phyloP scores from a whole-genome alignment of 2,888 invertebrate genomes.

The Andricus curvator region DNA sequence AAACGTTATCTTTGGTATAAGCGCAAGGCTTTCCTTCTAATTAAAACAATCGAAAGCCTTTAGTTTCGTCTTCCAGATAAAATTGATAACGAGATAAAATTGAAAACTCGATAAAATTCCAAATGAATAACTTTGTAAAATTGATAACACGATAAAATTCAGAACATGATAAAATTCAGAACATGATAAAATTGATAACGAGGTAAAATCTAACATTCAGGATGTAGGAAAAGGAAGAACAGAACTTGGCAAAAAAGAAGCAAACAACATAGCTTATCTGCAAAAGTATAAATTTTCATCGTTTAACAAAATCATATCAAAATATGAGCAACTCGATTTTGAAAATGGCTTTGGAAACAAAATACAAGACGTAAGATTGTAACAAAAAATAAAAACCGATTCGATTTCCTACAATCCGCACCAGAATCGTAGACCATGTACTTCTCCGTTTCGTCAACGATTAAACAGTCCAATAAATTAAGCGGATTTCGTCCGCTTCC shows the following conservation, averaged over 20 bases:
- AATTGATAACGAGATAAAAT: constrained; percentile 30
- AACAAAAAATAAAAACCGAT: constrained; percentile 71
- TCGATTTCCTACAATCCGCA: constrained; percentile 71
- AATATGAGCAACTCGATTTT: constrained; percentile 67
- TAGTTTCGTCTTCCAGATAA: background rate
- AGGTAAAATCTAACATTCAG: constrained; percentile 26
- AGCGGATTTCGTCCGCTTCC: constrained; percentile 52
- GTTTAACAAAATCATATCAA: constrained; percentile 75
- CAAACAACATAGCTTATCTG: constrained; percentile 22
- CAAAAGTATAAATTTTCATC: constrained; percentile 37
- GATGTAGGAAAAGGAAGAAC: constrained; percentile 13
- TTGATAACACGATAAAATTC: constrained; percentile 22
- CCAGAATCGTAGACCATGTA: constrained; percentile 74
- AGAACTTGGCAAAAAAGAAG: constrained; percentile 14
- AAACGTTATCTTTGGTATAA: background rate
- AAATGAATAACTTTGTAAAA: background rate
- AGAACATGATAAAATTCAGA: constrained; percentile 25
- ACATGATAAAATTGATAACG: constrained; percentile 33
- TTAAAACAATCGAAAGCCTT: constrained; percentile 32
- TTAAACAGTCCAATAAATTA: constrained; percentile 69
- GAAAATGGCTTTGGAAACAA: constrained; percentile 59
- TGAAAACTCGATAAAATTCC: constrained; percentile 28
- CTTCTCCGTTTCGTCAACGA: constrained; percentile 74
- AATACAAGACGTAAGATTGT: constrained; percentile 64
- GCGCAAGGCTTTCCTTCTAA: background rate